phyloP scores from a whole-genome alignment of 64 coral and sea anemone species.

The Stichodactyla helianthus region DNA sequence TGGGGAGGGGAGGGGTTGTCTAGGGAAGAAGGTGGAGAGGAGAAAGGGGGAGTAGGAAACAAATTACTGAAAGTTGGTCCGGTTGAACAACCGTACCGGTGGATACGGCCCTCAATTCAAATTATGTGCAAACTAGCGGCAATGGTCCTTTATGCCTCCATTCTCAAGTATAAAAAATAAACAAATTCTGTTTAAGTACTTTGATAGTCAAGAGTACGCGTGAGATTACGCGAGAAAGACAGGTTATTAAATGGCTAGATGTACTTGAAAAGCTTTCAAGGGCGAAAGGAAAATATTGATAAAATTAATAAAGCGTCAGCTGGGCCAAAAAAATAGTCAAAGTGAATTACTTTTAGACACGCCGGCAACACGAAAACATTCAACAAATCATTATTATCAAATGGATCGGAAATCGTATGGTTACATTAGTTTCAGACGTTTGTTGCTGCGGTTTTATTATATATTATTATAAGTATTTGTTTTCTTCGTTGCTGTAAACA shows the following conservation, averaged over 20 bases:
- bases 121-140: no score
- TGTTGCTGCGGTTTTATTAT: not conserved
- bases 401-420: not conserved
- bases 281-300: not conserved
- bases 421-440: not conserved
- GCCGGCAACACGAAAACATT: not conserved
- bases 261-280: not conserved
- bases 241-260: not conserved
- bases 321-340: not conserved
- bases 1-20: no score
- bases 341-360: not conserved
- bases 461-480: not conserved
- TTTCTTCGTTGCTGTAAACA: not conserved
- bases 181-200: no score
- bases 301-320: constrained; percentile 6
- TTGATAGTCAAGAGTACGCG: not conserved
- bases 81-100: no score
- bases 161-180: no score
- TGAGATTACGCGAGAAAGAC: not conserved
- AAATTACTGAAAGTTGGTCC: no score
- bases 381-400: not conserved
- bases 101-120: no score
- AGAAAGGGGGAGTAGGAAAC: no score
- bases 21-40: no score
- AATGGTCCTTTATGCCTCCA: no score